A percentile compares a stretch with the other conserved stretches of the same genome.
Conservation (phyloP, 2,797 vertebrate species). For the Anguilla megastoma region DNA sequence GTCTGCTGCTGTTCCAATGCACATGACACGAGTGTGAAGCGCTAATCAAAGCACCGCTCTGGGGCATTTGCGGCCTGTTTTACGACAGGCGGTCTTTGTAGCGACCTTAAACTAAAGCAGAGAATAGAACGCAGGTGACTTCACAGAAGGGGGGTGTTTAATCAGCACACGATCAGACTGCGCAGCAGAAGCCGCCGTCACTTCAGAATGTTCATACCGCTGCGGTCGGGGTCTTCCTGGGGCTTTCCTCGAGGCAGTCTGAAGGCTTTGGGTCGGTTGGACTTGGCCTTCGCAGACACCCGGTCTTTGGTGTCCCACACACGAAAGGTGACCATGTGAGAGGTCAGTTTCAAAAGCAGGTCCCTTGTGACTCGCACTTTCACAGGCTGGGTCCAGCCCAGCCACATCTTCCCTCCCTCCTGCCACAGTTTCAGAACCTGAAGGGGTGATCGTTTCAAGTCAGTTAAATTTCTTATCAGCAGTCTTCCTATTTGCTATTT, state of each 20-base stretch:
- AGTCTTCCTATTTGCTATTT: neutral
- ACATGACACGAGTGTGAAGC: neutral
- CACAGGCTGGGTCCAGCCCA: conserved; percentile 74
- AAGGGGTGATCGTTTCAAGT: conserved; percentile 29
- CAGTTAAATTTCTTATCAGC: neutral
- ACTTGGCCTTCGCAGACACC: conserved; percentile 63
- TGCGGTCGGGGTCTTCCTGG: conserved; percentile 46
- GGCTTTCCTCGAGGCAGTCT: conserved; percentile 38
- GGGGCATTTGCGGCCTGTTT: neutral
- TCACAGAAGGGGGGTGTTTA: neutral
- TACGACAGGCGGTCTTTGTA: neutral
- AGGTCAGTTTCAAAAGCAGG: conserved; percentile 69
- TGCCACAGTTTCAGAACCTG: conserved; percentile 75
- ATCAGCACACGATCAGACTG: neutral
- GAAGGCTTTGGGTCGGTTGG: conserved; percentile 56
- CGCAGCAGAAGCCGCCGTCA: neutral
- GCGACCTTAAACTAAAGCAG: neutral
- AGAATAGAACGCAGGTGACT: neutral
- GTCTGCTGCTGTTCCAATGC: neutral
- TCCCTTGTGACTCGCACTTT: conserved; percentile 68
- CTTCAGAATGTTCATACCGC: conserved; percentile 34
- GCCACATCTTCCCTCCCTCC: conserved; percentile 75
- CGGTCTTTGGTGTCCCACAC: conserved; percentile 76
- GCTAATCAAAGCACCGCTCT: neutral
- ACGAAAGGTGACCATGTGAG: conserved; percentile 72